Percentiles rank a stretch among this genome's conserved stretches.
These are phyloP conservation scores for Balaenoptera acutorostrata DNA, from an alignment of 2,113 vertebrate genomes.

Conservation along the genomic window DNA sequence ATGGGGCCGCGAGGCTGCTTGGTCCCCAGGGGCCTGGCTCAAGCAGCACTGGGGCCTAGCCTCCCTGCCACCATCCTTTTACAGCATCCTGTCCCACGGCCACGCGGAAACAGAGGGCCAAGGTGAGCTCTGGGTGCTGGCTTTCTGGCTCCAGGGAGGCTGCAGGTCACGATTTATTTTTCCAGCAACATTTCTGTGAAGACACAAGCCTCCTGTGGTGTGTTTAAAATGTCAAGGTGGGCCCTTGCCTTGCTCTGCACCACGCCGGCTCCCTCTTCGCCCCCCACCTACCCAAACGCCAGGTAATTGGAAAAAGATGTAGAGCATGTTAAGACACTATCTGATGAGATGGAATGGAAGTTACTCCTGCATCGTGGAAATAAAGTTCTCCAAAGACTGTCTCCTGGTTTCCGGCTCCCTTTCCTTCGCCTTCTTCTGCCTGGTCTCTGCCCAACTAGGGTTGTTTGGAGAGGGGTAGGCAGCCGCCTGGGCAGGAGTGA, in stretches of 20 bases:
- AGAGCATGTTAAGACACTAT: background rate
- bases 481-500: background rate
- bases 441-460: background rate
- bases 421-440: background rate
- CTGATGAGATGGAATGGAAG: background rate
- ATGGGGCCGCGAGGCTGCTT: background rate
- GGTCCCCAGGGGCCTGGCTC: accelerated
- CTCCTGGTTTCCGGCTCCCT: background rate
- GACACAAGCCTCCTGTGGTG: background rate
- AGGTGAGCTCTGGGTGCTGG: background rate
- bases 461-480: background rate
- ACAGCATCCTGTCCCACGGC: no score
- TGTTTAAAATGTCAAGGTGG: background rate
- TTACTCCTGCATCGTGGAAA: background rate
- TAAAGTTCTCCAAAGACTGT: background rate
- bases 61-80: background rate
- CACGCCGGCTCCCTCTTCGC: accelerated
- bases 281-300: accelerated
- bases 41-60: no score
- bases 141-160: background rate
- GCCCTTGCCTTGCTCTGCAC: background rate
- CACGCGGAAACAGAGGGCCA: background rate
- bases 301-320: background rate
- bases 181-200: background rate
- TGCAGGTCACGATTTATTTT: background rate